These are phyloP conservation scores for Araneus ventricosus DNA, from an alignment of 1,140 invertebrate species.

Conservation along the genomic window DNA sequence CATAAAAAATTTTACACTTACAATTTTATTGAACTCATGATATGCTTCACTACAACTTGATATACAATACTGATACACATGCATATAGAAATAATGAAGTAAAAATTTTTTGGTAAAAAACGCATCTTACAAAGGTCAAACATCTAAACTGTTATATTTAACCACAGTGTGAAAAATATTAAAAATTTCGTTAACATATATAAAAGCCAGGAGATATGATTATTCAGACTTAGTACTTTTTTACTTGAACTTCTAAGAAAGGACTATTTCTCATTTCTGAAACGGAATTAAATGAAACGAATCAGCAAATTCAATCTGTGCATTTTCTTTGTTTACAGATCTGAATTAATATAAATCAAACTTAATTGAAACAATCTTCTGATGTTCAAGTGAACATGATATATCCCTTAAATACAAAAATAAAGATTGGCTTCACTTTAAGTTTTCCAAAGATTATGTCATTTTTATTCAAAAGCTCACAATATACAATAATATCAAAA, in stretches of 20 bases:
- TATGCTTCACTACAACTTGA: constrained; percentile 3
- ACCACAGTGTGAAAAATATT: not conserved
- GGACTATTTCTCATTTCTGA: not conserved
- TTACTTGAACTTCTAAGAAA: not conserved
- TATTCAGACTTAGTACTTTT: not conserved
- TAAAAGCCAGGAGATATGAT: constrained; percentile 11
- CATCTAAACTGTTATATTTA: not conserved
- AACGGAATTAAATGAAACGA: not conserved
- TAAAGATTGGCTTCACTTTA: too few relatives aligned
- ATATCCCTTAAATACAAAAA: too few relatives aligned
- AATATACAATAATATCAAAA: too few relatives aligned
- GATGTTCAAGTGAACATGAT: too few relatives aligned
- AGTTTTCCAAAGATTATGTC: too few relatives aligned
- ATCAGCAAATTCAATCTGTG: not conserved
- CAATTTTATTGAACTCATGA: not conserved
- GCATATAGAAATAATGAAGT: constrained; percentile 2
- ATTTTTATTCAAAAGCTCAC: too few relatives aligned
- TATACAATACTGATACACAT: not conserved
- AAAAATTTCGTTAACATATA: not conserved
- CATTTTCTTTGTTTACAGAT: too few relatives aligned
- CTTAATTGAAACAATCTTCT: too few relatives aligned
- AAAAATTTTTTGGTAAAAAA: not conserved
- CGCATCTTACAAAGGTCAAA: not conserved
- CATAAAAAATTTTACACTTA: not conserved
- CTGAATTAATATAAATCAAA: too few relatives aligned